phyloP scores from a whole-genome alignment of 1,140 invertebrate genomes.

The Uloborus diversus region DNA sequence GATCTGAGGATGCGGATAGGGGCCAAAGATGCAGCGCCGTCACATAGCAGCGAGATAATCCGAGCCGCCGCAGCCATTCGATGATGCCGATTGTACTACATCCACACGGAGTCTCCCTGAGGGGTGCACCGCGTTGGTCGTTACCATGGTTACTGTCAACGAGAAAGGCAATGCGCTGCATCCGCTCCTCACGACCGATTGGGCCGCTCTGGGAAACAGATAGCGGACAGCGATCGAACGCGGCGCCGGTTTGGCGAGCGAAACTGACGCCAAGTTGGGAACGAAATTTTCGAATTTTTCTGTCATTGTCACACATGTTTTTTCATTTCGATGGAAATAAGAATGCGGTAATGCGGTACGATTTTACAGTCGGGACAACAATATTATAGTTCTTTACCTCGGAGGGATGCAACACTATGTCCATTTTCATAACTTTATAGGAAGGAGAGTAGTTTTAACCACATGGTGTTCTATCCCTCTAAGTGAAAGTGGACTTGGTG shows the following conservation, averaged over 20 bases:
- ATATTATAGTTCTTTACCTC: too few species aligned
- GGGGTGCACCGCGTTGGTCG: constrained; percentile 52
- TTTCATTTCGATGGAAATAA: neutral
- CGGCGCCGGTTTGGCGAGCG: constrained; percentile 37
- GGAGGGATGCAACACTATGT: too few species aligned
- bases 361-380: neutral
- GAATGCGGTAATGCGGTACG: neutral
- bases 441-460: too few species aligned
- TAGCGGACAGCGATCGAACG: constrained; percentile 24
- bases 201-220: constrained; percentile 28
- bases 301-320: constrained; percentile 3
- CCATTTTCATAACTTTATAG: too few species aligned
- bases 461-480: too few species aligned
- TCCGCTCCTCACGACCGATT: constrained; percentile 45
- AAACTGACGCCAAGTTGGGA: constrained; percentile 7
- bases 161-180: neutral
- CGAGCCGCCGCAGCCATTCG: neutral
- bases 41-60: neutral
- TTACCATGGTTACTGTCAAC: constrained; percentile 29
- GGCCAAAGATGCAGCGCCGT: neutral
- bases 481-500: too few species aligned
- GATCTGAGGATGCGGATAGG: neutral
- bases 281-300: neutral
- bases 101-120: constrained; percentile 41
- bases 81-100: neutral